Conservation (phyloP, 1,140 invertebrate species). For the Eufriesea mexicana region DNA sequence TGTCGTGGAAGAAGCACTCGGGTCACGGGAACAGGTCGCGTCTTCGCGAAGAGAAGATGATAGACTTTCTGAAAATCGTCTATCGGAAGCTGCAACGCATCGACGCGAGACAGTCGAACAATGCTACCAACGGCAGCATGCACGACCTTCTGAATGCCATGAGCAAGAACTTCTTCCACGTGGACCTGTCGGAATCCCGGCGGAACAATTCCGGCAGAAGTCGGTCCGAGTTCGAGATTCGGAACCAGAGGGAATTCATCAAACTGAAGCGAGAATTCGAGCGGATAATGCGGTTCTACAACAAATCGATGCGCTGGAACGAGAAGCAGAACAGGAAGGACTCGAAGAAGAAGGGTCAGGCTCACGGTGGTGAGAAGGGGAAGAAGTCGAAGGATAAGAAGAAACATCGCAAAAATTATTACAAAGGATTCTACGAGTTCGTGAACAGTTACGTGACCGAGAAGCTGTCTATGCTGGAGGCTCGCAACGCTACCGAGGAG, state of each 20-base stretch:
- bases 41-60: constrained; percentile 78
- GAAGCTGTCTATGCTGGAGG: constrained; percentile 73
- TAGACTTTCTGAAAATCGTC: constrained; percentile 78
- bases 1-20: constrained; percentile 65
- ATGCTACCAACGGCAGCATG: constrained; percentile 78
- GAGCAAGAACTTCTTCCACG: constrained; percentile 81
- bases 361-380: constrained; percentile 49
- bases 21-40: constrained; percentile 73
- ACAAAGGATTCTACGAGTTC: constrained; percentile 80
- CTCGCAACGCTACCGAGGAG: constrained; percentile 76
- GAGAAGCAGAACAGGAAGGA: constrained; percentile 78
- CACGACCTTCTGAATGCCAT: constrained; percentile 80
- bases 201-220: constrained; percentile 65
- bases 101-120: constrained; percentile 75
- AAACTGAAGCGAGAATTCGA: constrained; percentile 80
- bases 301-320: constrained; percentile 80
- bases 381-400: constrained; percentile 61
- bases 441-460: constrained; percentile 79
- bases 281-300: constrained; percentile 80
- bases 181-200: constrained; percentile 76
- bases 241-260: constrained; percentile 77
- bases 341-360: constrained; percentile 65
- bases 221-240: constrained; percentile 73
- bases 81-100: constrained; percentile 79
- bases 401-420: constrained; percentile 73